These are phyloP conservation scores for Bombylius discolor DNA, from an alignment of 2,888 invertebrate species.

Conservation along the genomic window DNA sequence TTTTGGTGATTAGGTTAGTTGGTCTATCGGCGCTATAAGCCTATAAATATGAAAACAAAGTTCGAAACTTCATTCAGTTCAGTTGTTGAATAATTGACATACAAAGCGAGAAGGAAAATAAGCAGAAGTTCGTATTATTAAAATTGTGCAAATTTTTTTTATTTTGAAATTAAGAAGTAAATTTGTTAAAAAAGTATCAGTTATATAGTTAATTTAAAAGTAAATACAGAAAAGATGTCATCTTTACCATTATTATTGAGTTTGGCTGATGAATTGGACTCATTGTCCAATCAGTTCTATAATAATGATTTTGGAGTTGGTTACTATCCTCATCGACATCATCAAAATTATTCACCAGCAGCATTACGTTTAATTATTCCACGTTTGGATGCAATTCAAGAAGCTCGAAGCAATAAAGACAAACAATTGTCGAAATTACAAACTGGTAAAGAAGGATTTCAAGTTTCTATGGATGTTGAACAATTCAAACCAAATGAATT, in stretches of 20 bases:
- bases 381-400: conserved; percentile 12
- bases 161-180: too few species aligned
- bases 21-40: too few species aligned
- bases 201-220: too few species aligned
- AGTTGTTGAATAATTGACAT: too few species aligned
- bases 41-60: too few species aligned
- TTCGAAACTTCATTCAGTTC: too few species aligned
- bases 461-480: conserved; percentile 54
- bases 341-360: conserved; percentile 18
- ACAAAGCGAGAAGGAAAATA: too few species aligned
- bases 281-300: neutral
- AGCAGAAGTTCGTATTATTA: too few species aligned
- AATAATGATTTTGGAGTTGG: neutral
- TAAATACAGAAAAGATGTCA: neutral
- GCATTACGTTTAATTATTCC: conserved; percentile 26
- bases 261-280: neutral
- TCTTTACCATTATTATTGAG: neutral
- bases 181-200: too few species aligned
- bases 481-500: conserved; percentile 59
- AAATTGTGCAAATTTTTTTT: too few species aligned
- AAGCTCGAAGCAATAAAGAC: neutral
- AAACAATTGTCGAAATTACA: neutral
- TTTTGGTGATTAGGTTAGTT: too few species aligned
- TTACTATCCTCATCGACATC: neutral
- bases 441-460: conserved; percentile 53